A percentile compares a stretch with the other conserved stretches of the same genome.
Conservation (phyloP, 2,888 invertebrate species). For the Philopedon plagiatum region DNA sequence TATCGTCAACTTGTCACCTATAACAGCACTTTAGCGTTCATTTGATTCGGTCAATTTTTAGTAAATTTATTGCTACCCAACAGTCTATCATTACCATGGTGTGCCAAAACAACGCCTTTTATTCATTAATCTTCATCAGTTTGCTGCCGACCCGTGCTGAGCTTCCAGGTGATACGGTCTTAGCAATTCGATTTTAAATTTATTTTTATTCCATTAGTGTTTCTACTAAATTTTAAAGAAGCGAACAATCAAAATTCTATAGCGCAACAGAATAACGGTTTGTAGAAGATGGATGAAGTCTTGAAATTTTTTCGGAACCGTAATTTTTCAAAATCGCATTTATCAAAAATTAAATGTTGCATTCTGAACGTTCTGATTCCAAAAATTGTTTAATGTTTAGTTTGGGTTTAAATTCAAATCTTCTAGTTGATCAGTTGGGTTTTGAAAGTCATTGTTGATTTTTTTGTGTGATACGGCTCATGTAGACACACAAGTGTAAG, state of each 20-base stretch:
- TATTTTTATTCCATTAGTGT: conserved; percentile 27
- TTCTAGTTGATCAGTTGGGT: too few species aligned
- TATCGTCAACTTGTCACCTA: conserved; percentile 1
- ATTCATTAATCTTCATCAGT: conserved; percentile 54
- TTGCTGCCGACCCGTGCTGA: conserved; percentile 29
- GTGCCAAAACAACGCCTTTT: conserved; percentile 54
- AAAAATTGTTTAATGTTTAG: too few species aligned
- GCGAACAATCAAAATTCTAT: not conserved
- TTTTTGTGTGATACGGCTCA: too few species aligned
- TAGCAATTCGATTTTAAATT: conserved; percentile 13
- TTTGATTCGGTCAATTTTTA: conserved; percentile 46
- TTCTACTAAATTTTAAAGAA: not conserved
- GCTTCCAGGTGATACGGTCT: conserved; percentile 26
- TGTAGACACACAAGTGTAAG: too few species aligned
- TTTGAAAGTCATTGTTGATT: too few species aligned
- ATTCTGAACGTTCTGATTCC: too few species aligned
- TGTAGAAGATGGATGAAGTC: too few species aligned
- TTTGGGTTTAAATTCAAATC: too few species aligned
- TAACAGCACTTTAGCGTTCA: conserved; percentile 13
- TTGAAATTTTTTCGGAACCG: too few species aligned
- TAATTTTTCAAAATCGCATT: too few species aligned
- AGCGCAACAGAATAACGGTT: too few species aligned
- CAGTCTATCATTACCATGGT: conserved; percentile 53
- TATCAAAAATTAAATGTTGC: too few species aligned
- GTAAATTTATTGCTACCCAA: conserved; percentile 56